A percentile compares a stretch with the other conserved stretches of the same genome.
Evolutionary conservation across 2,113 vertebrate genomes (phyloP).

Genomic region (Pluvianellus socialis): DNA sequence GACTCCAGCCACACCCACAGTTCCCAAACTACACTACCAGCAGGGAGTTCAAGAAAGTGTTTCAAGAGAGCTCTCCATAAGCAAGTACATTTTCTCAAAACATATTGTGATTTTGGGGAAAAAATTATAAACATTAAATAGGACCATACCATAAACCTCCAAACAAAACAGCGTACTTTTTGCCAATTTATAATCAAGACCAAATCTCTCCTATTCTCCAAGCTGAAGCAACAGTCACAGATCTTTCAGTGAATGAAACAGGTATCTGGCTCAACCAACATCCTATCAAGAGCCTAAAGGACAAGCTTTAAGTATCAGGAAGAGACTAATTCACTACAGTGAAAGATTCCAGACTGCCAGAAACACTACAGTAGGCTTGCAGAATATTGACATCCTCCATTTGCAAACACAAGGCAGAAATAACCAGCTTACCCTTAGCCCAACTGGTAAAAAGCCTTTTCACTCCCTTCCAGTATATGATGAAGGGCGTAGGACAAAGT

Average conservation of each 20-base stretch:
- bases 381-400: background rate
- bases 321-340: background rate
- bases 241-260: background rate
- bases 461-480: background rate
- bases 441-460: background rate
- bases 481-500: background rate
- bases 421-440: background rate
- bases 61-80: background rate
- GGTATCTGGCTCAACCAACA: background rate
- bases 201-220: background rate
- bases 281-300: background rate
- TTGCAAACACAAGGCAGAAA: background rate
- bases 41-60: background rate
- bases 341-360: background rate
- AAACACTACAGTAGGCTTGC: background rate
- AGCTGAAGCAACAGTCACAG: background rate
- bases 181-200: background rate
- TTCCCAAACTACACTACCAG: background rate
- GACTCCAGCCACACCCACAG: background rate
- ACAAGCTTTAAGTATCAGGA: background rate
- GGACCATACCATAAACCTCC: background rate
- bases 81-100: background rate
- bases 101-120: background rate
- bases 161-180: background rate
- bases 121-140: background rate